Conservation (phyloP, 2,888 invertebrate genomes). For the Entomobrya multifasciata region DNA sequence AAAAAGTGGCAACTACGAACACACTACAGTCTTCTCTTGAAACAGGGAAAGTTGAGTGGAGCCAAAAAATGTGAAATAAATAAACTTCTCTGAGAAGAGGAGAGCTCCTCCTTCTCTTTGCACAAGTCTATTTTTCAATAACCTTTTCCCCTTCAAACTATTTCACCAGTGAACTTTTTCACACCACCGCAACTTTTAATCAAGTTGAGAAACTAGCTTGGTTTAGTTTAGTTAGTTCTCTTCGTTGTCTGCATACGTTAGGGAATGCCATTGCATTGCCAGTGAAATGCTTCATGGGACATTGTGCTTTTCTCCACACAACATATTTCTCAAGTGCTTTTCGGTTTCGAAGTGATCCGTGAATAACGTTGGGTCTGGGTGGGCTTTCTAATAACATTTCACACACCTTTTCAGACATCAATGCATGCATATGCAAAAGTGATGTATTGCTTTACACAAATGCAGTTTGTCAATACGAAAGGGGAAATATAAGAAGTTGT, state of each 20-base stretch:
- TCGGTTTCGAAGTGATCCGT: constrained; percentile 8
- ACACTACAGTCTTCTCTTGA: constrained; percentile 3
- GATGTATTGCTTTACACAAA: too few relatives aligned
- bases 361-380: neutral
- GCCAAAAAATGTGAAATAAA: constrained; percentile 69
- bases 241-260: neutral
- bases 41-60: constrained; percentile 50
- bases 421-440: neutral
- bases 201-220: constrained; percentile 17
- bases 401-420: constrained; percentile 23
- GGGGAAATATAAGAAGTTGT: constrained; percentile 2
- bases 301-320: constrained; percentile 10
- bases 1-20: neutral
- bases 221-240: constrained; percentile 1
- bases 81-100: constrained; percentile 56
- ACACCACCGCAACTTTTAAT: constrained; percentile 62
- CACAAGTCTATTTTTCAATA: constrained; percentile 62
- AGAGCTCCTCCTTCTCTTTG: neutral
- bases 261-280: too few relatives aligned
- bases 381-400: neutral
- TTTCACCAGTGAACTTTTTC: constrained; percentile 58
- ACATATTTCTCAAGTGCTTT: constrained; percentile 54
- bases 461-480: neutral
- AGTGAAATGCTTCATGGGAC: neutral
- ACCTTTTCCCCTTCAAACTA: constrained; percentile 41